A percentile compares a stretch with the other conserved stretches of the same genome.
These are phyloP conservation scores for Ormyrus pomaceus DNA, from an alignment of 2,888 invertebrate genomes.

Conservation along the genomic window DNA sequence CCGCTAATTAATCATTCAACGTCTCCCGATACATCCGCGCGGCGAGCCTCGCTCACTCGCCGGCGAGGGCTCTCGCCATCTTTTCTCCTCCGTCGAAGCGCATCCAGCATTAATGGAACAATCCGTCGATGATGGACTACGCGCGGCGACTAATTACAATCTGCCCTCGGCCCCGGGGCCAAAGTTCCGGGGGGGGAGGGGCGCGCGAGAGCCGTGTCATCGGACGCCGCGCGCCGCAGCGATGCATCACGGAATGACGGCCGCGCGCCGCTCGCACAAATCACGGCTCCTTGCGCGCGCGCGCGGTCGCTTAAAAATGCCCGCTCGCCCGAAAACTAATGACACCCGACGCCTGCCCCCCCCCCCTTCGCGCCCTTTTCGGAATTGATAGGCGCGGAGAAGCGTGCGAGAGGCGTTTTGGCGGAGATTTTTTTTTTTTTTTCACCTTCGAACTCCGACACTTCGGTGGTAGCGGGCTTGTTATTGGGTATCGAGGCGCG, in stretches of 20 bases:
- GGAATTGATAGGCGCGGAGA: no score
- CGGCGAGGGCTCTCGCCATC: no score
- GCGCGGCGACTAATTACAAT: conserved; percentile 31
- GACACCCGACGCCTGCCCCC: no score
- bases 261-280: conserved; percentile 43
- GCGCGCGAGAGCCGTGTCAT: conserved; percentile 63
- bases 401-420: background rate
- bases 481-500: no score
- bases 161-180: background rate
- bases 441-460: background rate
- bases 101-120: background rate
- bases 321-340: background rate
- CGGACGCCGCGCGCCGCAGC: conserved; percentile 68
- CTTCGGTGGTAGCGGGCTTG: no score
- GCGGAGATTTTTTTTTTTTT: background rate
- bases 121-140: conserved; percentile 13
- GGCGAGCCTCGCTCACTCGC: no score
- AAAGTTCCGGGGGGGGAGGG: no score
- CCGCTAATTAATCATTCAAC: no score
- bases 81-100: background rate
- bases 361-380: no score
- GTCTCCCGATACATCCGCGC: no score
- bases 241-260: conserved; percentile 71
- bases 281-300: conserved; percentile 15
- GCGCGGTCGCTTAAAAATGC: conserved; percentile 1